Evolutionary conservation across 2,113 vertebrate genomes (phyloP).

Genomic region (Calidris pugnax): DNA sequence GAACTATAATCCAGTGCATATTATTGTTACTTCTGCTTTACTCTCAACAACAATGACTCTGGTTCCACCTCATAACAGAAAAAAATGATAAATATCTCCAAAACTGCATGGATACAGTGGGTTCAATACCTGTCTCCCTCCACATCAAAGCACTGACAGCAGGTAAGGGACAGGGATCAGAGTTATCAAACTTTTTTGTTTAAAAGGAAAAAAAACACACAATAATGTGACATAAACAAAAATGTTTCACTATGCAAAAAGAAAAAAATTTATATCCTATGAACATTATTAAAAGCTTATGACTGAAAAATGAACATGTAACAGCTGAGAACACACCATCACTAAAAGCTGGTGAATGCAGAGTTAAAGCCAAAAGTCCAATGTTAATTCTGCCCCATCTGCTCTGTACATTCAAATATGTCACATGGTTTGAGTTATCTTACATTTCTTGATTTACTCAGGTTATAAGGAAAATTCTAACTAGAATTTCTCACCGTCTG

Average conservation of each 20-base stretch:
- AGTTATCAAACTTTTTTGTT: background rate
- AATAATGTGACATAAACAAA: background rate
- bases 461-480: background rate
- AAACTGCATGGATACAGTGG: background rate
- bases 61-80: background rate
- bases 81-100: background rate
- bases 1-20: background rate
- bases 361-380: background rate
- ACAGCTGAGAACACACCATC: background rate
- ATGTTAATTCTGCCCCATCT: background rate
- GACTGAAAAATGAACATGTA: background rate
- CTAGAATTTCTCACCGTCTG: background rate
- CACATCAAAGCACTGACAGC: background rate
- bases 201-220: background rate
- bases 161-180: background rate
- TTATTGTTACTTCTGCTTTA: background rate
- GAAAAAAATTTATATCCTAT: background rate
- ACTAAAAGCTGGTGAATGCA: background rate
- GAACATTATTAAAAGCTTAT: background rate
- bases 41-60: background rate
- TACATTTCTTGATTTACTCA: slow-evolving; percentile 22
- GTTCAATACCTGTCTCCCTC: background rate
- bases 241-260: background rate
- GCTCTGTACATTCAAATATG: background rate
- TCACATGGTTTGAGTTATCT: background rate